Percentiles rank a stretch among this genome's conserved stretches.
These are phyloP conservation scores for Phyto melanocephala DNA, from an alignment of 2,888 invertebrate species.

Conservation along the genomic window DNA sequence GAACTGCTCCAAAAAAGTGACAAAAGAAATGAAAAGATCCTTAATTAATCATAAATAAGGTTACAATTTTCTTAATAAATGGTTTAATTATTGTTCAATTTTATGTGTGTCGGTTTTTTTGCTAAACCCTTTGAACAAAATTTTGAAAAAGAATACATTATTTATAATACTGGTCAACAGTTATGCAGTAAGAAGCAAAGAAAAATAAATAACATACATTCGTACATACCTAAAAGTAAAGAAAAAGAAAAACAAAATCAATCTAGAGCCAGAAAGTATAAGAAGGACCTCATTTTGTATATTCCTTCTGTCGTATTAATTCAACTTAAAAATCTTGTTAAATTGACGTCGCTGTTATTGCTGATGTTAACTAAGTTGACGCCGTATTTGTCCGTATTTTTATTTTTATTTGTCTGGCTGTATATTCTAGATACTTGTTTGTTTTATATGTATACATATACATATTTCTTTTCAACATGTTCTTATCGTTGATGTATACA, in stretches of 20 bases:
- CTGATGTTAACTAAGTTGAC: neutral
- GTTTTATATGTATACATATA: neutral
- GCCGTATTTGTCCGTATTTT: neutral
- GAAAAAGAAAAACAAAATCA: neutral
- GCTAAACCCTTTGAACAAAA: too few relatives aligned
- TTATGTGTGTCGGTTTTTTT: too few relatives aligned
- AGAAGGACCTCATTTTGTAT: slow-evolving; percentile 35
- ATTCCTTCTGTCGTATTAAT: neutral
- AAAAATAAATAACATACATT: neutral
- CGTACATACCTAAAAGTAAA: neutral
- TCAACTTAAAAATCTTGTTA: slow-evolving; percentile 39
- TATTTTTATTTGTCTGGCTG: neutral
- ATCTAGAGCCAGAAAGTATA: neutral
- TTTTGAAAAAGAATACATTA: neutral
- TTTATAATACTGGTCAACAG: neutral
- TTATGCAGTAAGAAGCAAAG: neutral
- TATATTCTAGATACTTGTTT: slow-evolving; percentile 9
- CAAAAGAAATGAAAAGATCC: too few relatives aligned
- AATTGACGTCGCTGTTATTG: neutral
- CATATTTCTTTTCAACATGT: neutral
- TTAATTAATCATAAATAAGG: too few relatives aligned
- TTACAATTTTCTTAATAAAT: too few relatives aligned
- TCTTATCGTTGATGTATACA: slow-evolving; percentile 9
- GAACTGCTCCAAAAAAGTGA: too few relatives aligned
- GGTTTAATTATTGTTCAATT: too few relatives aligned